A percentile compares a stretch with the other conserved stretches of the same genome.
These are phyloP conservation scores for Camelus bactrianus DNA, from an alignment of 2,113 vertebrate genomes.

Conservation along the genomic window DNA sequence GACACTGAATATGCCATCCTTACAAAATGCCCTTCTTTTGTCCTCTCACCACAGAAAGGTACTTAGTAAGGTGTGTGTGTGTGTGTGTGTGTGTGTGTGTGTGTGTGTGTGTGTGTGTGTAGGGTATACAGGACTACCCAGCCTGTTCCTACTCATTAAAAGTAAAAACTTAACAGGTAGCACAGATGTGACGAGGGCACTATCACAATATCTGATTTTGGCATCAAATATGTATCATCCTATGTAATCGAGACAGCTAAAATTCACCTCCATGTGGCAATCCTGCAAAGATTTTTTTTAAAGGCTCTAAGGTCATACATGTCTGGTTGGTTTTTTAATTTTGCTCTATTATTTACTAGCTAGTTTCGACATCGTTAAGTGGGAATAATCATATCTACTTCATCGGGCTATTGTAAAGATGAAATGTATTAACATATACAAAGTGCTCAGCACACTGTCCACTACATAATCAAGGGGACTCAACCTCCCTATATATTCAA, in stretches of 20 bases:
- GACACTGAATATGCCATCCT: not conserved
- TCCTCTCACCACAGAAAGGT: not conserved
- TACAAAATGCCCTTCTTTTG: slow-evolving; percentile 26
- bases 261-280: not conserved
- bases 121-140: not conserved
- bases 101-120: not conserved
- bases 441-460: not conserved
- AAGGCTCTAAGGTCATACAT: not conserved
- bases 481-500: not conserved
- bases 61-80: not conserved
- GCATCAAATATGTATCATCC: not conserved
- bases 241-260: not conserved
- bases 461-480: not conserved
- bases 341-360: not conserved
- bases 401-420: not conserved
- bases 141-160: not conserved
- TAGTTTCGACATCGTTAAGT: not conserved
- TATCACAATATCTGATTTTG: not conserved
- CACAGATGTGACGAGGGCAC: not conserved
- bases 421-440: not conserved
- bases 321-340: not conserved
- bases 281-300: not conserved
- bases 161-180: not conserved
- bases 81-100: not conserved
- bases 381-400: not conserved